Evolutionary conservation across 2,797 vertebrate species (phyloP), one percentile per base, ranked within the genome.

Genomic region (Anguilla anguilla): DNA sequence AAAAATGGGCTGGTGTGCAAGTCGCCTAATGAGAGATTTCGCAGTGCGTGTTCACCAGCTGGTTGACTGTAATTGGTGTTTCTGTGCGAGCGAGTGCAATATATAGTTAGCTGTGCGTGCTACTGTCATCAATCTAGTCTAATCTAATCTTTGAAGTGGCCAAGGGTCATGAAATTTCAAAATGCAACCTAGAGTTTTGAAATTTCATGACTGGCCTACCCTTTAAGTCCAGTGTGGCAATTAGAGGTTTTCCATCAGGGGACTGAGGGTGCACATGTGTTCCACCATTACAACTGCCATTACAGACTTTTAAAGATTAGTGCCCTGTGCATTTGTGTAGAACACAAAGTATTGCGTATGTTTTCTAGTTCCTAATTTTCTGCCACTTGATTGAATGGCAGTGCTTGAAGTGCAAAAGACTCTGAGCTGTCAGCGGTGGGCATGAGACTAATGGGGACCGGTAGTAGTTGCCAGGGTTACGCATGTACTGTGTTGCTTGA

Each of bases 391-490:
- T 72, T 31, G n/a, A 35, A 72, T 72, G 69, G 9, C n/a, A n/a
- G 0, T 28, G n/a, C n/a, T n/a, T n/a, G 10, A 13, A 59, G 57
- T 19, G 57, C 57, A 17, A 59, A 59, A 59, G 57, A 59, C 15
- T 57, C 15, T 2, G 57, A 59, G 17, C 57, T 19, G 53, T 67
- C 77, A 67, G 57, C n/a, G 28, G 46, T 46, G n/a, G 35, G 82
- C 83, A 87, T 49, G n/a, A 35, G 81, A 83, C 59, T 13, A 69
- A 87, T 83, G 61, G 59, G 81, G 59, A 69, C 25, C 49, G 19
- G 81, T 46, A 59, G 82, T 87, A 83, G 86, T 87, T 87, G 81
- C 86, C 61, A 87, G 83, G 86, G 86, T 87, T 87, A 87, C 86
- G 39, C n/a, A 59, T 64, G 64, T 28, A 83, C 13, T 64, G 64